Evolutionary conservation across 2,797 vertebrate species (phyloP).

Genomic region (Siniperca obscura): DNA sequence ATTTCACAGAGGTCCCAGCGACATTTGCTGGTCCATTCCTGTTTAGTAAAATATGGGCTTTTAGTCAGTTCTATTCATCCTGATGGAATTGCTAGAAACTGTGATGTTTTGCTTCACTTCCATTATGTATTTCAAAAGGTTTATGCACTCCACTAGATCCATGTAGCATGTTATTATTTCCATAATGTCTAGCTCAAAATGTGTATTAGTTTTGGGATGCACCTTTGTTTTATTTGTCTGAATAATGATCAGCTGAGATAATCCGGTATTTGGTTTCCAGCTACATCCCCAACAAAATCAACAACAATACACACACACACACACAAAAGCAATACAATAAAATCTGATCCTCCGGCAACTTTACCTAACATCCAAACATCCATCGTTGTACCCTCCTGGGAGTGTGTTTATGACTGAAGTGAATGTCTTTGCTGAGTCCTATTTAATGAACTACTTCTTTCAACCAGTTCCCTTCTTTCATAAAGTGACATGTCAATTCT

Average conservation of each 20-base stretch:
- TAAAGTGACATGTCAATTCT: conserved; percentile 54
- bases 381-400: conserved; percentile 43
- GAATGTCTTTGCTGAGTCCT: conserved; percentile 62
- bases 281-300: conserved; percentile 27
- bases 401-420: conserved; percentile 65
- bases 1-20: conserved; percentile 25
- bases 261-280: conserved; percentile 44
- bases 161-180: conserved; percentile 16
- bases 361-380: conserved; percentile 57
- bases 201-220: conserved; percentile 34
- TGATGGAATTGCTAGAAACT: conserved; percentile 1
- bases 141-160: conserved; percentile 10
- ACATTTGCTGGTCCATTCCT: conserved; percentile 25
- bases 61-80: conserved; percentile 24
- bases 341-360: conserved; percentile 60
- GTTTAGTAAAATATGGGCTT: conserved; percentile 26
- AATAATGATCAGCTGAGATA: conserved; percentile 60
- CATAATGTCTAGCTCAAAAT: conserved; percentile 29
- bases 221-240: conserved; percentile 51
- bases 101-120: conserved; percentile 3
- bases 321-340: conserved; percentile 59
- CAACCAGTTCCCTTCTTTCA: conserved; percentile 56
- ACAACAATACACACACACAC: not conserved
- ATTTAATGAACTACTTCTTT: conserved; percentile 75
- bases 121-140: conserved; percentile 33